Base-by-base conservation (phyloP, 2,888 invertebrate genomes). In the Drosophila cyrtoloma region DNA sequence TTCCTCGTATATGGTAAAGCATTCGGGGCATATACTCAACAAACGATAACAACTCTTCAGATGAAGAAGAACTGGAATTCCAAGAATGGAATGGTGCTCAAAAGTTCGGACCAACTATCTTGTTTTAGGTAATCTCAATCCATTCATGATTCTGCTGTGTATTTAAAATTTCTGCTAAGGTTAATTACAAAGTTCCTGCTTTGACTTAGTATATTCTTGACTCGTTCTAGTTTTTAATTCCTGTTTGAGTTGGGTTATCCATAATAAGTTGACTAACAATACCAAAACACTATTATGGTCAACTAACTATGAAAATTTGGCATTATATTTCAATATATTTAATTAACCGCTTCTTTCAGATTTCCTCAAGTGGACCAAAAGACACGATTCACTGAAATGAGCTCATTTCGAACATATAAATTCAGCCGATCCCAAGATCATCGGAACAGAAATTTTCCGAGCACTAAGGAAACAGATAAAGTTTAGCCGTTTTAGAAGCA, bases 21-120 rank as follows among this genome's bases (percentile, higher is more conserved):
- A 58, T 71, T 52, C 62, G 57, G 28, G 86, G 83, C 53, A 69
- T 62, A 30, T 39, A 52, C 26, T 32, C 59, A 5, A n/a, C 67
- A 9, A 44, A 51, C 4, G 77, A 84, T 9, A 64, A 7, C 39
- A 63, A 70, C 19, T 32, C 26, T 33, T 47, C 56, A 44, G 44
- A 47, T 44, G 86, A 80, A 26, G 87, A 86, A 68, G 72, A 86
- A 35, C 80, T 89, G 12, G 75, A 84, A 42, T 58, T 89, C 7
- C 75, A 86, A 64, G 66, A 83, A 10, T 58, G 42, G 26, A 63
- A 70, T 28, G 61, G 0, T 26, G 33, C 28, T 10, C 28, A 51
- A 26, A 60, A 72, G 4, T 57, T 79, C 30, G 78, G 68, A 14
- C 72, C 63, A 2, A 64, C 47, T 57, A 58, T 80, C 44, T 66